Evolutionary conservation across 2,797 vertebrate species (phyloP).

Genomic region (Peromyscus aztecus): DNA sequence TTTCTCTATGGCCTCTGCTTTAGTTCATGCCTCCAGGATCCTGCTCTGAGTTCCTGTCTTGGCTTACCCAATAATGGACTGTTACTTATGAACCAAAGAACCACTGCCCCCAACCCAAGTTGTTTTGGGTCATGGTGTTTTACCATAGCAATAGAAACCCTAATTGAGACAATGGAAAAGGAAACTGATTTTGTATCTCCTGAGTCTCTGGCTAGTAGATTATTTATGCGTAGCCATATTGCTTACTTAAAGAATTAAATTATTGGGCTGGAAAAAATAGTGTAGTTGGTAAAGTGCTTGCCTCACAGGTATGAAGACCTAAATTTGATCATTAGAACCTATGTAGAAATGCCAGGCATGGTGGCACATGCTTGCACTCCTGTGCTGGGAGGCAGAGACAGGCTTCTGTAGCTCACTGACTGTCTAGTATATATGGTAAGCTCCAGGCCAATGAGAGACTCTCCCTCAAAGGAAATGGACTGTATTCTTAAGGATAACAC

Average conservation of each 20-base stretch:
- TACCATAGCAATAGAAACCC: neutral
- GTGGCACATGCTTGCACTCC: neutral
- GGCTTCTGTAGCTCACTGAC: neutral
- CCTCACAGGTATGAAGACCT: neutral
- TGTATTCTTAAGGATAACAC: neutral
- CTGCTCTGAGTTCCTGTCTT: neutral
- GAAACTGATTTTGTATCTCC: neutral
- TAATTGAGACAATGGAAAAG: neutral
- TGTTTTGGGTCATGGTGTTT: neutral
- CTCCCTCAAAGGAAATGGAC: neutral
- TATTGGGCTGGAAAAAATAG: neutral
- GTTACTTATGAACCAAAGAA: neutral
- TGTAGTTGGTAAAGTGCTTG: neutral
- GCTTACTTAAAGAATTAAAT: constrained; percentile 46
- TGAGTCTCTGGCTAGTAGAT: neutral
- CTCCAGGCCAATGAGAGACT: neutral
- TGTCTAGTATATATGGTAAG: neutral
- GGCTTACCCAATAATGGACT: neutral
- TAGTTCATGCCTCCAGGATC: neutral
- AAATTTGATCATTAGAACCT: neutral
- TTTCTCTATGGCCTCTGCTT: neutral
- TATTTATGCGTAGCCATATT: constrained; percentile 37
- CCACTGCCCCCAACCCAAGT: neutral
- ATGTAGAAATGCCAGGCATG: neutral
- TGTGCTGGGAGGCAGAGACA: neutral